These are phyloP conservation scores for Machimus atricapillus DNA, from an alignment of 2,888 invertebrate species.

Conservation along the genomic window DNA sequence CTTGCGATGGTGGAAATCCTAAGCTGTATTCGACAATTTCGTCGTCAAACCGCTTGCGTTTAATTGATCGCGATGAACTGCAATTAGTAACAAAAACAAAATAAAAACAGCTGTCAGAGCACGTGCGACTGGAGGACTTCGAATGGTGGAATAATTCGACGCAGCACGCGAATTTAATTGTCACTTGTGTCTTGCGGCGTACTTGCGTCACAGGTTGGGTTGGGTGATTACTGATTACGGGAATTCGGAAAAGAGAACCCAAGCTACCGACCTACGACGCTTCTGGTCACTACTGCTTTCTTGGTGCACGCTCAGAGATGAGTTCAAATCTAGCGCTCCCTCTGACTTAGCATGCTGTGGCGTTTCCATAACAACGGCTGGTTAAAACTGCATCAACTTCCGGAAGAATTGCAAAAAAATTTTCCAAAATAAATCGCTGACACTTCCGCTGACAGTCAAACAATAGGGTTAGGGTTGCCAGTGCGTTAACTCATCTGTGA, in stretches of 20 bases:
- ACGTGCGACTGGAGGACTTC: not conserved
- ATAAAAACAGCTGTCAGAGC: not conserved
- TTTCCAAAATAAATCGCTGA: constrained; percentile 11
- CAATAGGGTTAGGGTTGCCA: not conserved
- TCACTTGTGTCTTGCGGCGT: not conserved
- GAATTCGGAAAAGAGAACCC: not conserved
- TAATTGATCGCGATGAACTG: constrained; percentile 93
- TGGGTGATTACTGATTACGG: not conserved
- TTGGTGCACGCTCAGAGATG: constrained; percentile 54
- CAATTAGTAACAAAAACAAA: not conserved
- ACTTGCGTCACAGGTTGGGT: not conserved
- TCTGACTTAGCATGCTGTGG: constrained; percentile 48
- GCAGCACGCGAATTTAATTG: not conserved
- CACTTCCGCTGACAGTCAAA: not conserved
- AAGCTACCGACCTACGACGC: constrained; percentile 55
- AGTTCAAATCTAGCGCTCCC: constrained; percentile 46
- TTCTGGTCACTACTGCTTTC: constrained; percentile 59
- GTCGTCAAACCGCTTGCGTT: constrained; percentile 95
- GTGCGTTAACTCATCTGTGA: not conserved
- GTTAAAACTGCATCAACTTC: constrained; percentile 21
- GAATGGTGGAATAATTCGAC: not conserved
- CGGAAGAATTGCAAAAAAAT: not conserved
- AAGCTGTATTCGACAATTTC: constrained; percentile 93
- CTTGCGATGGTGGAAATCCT: constrained; percentile 67
- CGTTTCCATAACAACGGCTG: constrained; percentile 49